phyloP scores from a whole-genome alignment of 2,888 invertebrate genomes.

The Trachelus tabidus region DNA sequence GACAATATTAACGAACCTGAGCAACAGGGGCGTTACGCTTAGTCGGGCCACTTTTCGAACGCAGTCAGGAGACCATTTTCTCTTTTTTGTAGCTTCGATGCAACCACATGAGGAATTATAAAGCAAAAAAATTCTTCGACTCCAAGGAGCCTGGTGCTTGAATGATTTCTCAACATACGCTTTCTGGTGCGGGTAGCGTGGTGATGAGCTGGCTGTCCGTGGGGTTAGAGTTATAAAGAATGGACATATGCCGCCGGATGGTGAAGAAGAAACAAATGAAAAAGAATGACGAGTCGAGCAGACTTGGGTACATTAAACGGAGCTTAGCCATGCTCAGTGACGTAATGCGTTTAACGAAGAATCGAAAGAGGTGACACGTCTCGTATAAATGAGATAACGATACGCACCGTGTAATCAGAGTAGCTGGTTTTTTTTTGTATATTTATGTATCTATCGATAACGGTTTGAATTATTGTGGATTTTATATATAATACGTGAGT shows the following conservation, averaged over 20 bases:
- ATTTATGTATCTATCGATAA: background rate
- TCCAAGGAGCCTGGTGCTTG: background rate
- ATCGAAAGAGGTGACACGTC: background rate
- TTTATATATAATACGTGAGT: background rate
- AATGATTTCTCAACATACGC: background rate
- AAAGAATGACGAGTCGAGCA: background rate
- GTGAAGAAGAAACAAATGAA: background rate
- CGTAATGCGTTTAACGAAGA: background rate
- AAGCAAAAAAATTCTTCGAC: background rate
- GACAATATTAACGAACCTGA: background rate
- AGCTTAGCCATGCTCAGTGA: background rate
- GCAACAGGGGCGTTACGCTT: background rate
- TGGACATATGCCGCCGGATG: background rate
- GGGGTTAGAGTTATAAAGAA: background rate
- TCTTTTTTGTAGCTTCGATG: background rate
- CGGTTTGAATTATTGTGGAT: background rate
- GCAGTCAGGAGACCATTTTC: background rate
- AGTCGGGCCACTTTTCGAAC: background rate
- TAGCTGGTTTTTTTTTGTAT: background rate
- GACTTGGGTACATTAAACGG: background rate
- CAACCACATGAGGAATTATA: background rate
- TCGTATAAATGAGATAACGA: background rate
- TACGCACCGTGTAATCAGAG: background rate
- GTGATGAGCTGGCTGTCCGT: background rate
- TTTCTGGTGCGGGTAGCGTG: background rate